A percentile compares a stretch with the other conserved stretches of the same genome.
Conservation (phyloP, 1,140 invertebrate species). For the Zaprionus davidi region DNA sequence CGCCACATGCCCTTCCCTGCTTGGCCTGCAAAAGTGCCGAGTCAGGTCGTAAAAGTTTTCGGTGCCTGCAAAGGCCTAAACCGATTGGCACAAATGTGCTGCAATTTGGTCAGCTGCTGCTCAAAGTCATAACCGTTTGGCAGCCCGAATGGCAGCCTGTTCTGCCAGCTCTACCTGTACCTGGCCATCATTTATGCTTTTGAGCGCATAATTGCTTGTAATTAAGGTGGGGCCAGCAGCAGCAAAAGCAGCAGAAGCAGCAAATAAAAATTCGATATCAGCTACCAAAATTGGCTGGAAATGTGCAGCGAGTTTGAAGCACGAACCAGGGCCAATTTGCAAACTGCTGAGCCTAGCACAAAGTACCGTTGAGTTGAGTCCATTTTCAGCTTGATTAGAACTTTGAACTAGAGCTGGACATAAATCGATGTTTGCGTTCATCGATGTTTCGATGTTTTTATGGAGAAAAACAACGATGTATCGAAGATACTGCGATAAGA, state of each 20-base stretch:
- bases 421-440: too few species aligned
- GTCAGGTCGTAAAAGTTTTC: constrained; percentile 60
- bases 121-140: constrained; percentile 75
- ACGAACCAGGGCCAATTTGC: constrained; percentile 54
- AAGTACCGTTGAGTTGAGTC: background rate
- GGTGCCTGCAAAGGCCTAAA: constrained; percentile 36
- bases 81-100: constrained; percentile 55
- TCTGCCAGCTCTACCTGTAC: background rate
- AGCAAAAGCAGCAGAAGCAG: background rate
- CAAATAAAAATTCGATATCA: constrained; percentile 73
- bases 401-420: background rate
- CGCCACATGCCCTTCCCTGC: too few species aligned
- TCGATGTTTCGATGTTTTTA: too few species aligned
- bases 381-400: background rate
- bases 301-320: constrained; percentile 42
- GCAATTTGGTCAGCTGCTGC: constrained; percentile 64
- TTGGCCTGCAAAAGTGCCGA: constrained; percentile 40
- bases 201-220: constrained; percentile 81
- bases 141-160: background rate
- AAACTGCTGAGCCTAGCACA: constrained; percentile 35
- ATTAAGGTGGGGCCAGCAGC: constrained; percentile 59
- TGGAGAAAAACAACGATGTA: too few species aligned
- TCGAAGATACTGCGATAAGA: too few species aligned
- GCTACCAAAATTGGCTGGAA: constrained; percentile 49
- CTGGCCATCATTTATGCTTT: constrained; percentile 75